Percentiles rank a stretch among this genome's conserved stretches.
These are phyloP conservation scores for Ianthella basta DNA, from an alignment of 37 sponge, comb jelly and placozoan species.

Conservation along the genomic window DNA sequence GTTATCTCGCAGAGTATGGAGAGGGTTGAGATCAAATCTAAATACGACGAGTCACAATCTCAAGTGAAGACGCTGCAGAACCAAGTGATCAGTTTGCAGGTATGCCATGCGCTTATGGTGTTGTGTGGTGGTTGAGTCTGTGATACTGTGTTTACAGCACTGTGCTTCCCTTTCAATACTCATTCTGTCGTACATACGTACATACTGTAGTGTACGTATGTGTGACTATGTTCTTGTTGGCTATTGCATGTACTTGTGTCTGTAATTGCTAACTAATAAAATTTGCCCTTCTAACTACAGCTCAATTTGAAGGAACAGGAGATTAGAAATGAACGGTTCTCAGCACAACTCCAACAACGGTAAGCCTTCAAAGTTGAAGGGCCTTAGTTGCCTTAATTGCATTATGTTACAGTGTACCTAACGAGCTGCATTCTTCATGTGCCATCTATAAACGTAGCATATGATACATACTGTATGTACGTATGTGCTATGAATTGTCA, in stretches of 20 bases:
- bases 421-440: no score
- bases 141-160: no score
- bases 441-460: no score
- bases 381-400: no score
- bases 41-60: slow-evolving; percentile 55
- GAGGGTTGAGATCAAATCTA: slow-evolving; percentile 20
- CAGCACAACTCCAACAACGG: slow-evolving; percentile 65
- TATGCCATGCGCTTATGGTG: not conserved
- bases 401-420: no score
- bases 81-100: slow-evolving; percentile 60
- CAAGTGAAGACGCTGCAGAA: slow-evolving; percentile 40
- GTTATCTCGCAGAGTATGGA: slow-evolving; percentile 1
- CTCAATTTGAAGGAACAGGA: slow-evolving; percentile 67
- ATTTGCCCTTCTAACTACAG: slow-evolving; percentile 19
- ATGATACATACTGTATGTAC: no score
- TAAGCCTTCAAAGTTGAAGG: not conserved
- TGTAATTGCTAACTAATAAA: not conserved
- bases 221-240: not conserved
- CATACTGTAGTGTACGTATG: slow-evolving; percentile 4
- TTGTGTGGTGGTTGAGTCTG: not conserved
- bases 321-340: slow-evolving; percentile 64
- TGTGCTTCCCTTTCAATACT: no score
- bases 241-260: not conserved
- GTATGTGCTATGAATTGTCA: no score
- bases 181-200: not conserved